phyloP scores from a whole-genome alignment of 2,888 invertebrate genomes.

The Trichopoda pennipes region DNA sequence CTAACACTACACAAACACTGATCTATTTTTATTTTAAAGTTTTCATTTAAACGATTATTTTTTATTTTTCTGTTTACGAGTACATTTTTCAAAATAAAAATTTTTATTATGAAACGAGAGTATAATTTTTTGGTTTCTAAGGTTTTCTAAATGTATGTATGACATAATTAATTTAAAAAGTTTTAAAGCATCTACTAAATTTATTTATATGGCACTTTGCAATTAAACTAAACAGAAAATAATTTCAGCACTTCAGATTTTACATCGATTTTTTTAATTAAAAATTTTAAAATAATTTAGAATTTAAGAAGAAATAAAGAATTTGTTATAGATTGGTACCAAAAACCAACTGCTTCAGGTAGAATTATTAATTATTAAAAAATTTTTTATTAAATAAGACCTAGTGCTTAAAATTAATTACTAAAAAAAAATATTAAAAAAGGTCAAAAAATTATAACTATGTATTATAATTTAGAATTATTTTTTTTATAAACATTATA shows the following conservation, averaged over 20 bases:
- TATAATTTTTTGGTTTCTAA: slow-evolving; percentile 15
- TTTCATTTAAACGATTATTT: neutral
- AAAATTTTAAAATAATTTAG: no score
- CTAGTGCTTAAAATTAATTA: no score
- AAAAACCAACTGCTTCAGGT: no score
- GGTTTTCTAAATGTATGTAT: slow-evolving; percentile 36
- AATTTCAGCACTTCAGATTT: slow-evolving; percentile 40
- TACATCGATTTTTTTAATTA: neutral
- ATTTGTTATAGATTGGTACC: no score
- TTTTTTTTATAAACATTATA: no score
- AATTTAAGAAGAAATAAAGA: no score
- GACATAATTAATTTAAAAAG: slow-evolving; percentile 21
- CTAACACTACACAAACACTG: slow-evolving; percentile 58
- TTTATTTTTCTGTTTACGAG: neutral
- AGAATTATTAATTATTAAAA: no score
- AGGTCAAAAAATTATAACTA: no score
- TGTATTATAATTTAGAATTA: no score
- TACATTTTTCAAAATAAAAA: neutral
- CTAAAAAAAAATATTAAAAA: no score
- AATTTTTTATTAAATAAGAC: no score
- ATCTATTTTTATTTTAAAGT: neutral
- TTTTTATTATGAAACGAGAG: neutral
- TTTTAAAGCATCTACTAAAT: slow-evolving; percentile 27
- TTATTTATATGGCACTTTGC: no score
- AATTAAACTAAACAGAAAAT: slow-evolving; percentile 3